Base-by-base conservation (phyloP, 37 sponge, comb jelly and placozoan genomes). In the Chondrilla cf. caribensis region DNA sequence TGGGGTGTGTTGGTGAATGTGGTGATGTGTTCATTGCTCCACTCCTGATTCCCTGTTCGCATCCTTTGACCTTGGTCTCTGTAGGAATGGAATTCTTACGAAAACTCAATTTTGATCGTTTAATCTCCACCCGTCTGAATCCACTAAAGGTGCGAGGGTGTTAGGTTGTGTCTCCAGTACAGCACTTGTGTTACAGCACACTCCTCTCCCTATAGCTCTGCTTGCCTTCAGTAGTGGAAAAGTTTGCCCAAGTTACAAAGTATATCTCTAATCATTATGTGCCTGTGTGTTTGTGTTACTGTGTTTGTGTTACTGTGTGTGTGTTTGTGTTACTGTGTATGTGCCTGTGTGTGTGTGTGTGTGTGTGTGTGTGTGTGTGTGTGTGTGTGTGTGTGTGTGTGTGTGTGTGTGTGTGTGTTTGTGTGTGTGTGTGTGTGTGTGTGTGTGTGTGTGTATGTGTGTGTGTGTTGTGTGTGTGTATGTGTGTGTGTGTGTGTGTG, bases 201-300 rank as follows among this genome's bases (percentile, higher is more conserved):
- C n/a, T n/a, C n/a, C 24, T 22, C 0, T 70, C 22, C 28, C 24
- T 80, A 0, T 58, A 94, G 94, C 54, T 94, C 19, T 94, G 94
- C 40, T 72, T 94, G 8, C 79, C 79, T 21, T 68, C 83, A n/a
- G 86, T 94, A 7, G 87, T 85, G 57, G 91, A 90, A 32, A 54
- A 79, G 83, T 94, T 94, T 94, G 91, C 94, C 11, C 58, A 62
- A 0, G 22, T 94, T 18, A 81, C 91, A 22, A 90, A 76, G 91
- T 86, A 66, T 19, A 62, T 43, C 39, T 21, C 22, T 19, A 67
- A 7, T 28, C 64, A 19, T 6, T 0, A 47, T 28, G 0, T 32
- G 11, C 47, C n/a, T 0, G 26, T 70, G 39, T 71, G 29, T 31
- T 14, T 38, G 35, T 40, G 79, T 40, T n/a, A n/a, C n/a, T n/a